Evolutionary conservation across 2,797 vertebrate genomes (phyloP), one percentile per base, ranked within the genome.

Genomic region (Staurois parvus): DNA sequence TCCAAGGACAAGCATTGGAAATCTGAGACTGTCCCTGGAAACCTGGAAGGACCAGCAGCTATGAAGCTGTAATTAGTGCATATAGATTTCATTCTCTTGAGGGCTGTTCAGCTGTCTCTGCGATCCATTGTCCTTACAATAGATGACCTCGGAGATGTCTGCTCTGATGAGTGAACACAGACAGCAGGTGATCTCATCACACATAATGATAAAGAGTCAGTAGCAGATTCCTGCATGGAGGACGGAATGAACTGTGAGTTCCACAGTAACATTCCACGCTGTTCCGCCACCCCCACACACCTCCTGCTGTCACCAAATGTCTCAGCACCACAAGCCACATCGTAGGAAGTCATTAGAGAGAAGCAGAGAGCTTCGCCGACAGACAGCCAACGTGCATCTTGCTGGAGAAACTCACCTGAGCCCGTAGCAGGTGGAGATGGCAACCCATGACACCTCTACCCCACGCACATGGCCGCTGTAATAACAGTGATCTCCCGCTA

Each of bases 351-450:
- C 17, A 72, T 59, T 59, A 62, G 3, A 72, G 32, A 59, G 45
- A 26, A 21, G n/a, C 34, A 72, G 32, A 72, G 37, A 40, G 68
- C 77, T 37, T 4, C 8, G 17, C 69, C 13, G 34, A 72, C 10
- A 72, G 29, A 5, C 56, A 7, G 32, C 7, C 48, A 64, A 17
- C 30, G 8, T 10, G 7, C 0, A 0, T 9, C 6, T 48, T 1
- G 13, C 4, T 59, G 45, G 42, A 48, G 21, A 29, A 0, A 0
- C 76, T 42, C 37, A 21, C 98, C 90, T 94, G 74, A 99, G 94
- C 83, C 98, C 97, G 1, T 95, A 94, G 91, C 98, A 99, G 90
- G 97, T 99, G 88, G 98, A 97, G 42, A 99, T 89, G n/a, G 97
- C 97, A 0, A 88, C 97, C 85, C 97, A 98, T 79, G 98, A 98